phyloP scores from a whole-genome alignment of 2,113 vertebrate genomes.

The Nothobranchius furzeri region DNA sequence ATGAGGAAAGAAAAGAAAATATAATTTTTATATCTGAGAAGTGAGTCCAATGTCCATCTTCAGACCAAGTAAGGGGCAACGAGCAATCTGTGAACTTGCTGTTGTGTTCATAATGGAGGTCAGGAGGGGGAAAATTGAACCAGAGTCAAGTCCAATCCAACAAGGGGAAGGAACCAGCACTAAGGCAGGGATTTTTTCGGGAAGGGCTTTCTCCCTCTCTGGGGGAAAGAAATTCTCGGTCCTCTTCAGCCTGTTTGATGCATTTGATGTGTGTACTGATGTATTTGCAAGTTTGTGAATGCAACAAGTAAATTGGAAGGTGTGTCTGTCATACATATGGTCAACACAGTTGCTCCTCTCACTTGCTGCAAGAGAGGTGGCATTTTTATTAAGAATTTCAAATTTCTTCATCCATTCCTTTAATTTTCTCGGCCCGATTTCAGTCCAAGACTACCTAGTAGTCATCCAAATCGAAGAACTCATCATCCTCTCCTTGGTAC shows the following conservation, averaged over 20 bases:
- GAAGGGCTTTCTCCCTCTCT: constrained; percentile 76
- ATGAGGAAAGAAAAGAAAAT: constrained; percentile 80
- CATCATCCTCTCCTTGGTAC: constrained; percentile 97
- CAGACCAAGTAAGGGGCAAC: constrained; percentile 71
- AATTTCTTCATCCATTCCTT: constrained; percentile 72
- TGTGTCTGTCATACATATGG: constrained; percentile 74
- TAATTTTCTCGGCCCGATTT: constrained; percentile 67
- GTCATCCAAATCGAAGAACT: constrained; percentile 99
- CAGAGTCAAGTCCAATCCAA: constrained; percentile 90
- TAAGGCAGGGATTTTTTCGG: constrained; percentile 92
- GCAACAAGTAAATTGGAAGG: constrained; percentile 72
- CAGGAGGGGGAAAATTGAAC: constrained; percentile 49
- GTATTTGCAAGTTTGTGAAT: constrained; percentile 71
- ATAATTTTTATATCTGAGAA: constrained; percentile 83
- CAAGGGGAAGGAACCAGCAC: constrained; percentile 93
- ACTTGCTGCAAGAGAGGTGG: constrained; percentile 76
- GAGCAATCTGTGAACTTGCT: constrained; percentile 80
- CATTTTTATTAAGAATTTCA: constrained; percentile 68
- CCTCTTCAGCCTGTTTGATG: constrained; percentile 75
- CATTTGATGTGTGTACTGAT: constrained; percentile 66
- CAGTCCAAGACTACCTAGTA: constrained; percentile 99
- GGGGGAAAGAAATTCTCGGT: constrained; percentile 75
- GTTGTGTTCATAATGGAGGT: constrained; percentile 87
- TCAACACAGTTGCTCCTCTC: constrained; percentile 74
- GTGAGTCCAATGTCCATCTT: constrained; percentile 82